Evolutionary conservation across 1,140 invertebrate species (phyloP), one percentile per base, ranked within the genome.

Genomic region (Drosophila arizonae): DNA sequence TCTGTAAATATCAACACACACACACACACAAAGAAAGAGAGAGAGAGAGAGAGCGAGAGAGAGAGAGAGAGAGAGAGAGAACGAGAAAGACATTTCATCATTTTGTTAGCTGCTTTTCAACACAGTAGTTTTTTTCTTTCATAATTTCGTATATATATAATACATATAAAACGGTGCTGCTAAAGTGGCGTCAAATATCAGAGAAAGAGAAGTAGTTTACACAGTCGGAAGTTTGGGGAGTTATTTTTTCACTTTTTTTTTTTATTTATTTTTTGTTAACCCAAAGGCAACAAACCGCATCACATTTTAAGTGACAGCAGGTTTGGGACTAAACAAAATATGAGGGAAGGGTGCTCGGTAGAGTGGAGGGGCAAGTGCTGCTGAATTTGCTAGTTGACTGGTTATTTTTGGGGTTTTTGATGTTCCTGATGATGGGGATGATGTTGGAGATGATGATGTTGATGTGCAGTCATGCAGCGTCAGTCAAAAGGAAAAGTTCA

Each of bases 181-280:
- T 67, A 81, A 87, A 81, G 79, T 88, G 84, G 84, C 84, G 76
- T 88, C 84, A 86, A 87, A 88, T 88, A 84, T 88, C 82, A 88
- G 76, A 72, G 71, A 86, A 82, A 77, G 50, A 67, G 67, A 56
- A 67, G 62, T 55, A 71, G 79, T 72, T 76, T 76, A 55, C 48
- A 41, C 46, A 43, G 65, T 50, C 70, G 82, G 82, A 86, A 87
- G 79, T 66, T 50, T 67, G 64, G 71, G 76, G 43, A n/a, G 13
- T 15, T 45, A 9, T 9, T 46, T 46, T 46, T n/a, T 15, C 0
- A 17, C 17, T 45, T 3, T n/a, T 0, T 15, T 72, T 78, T 6
- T n/a, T n/a, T 24, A 21, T 15, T 45, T 17, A 9, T 79, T 57
- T 36, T 36, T 10, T 62, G 60, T 62, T 50, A 36, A 24, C 65